A percentile compares a stretch with the other conserved stretches of the same genome.
phyloP scores from a whole-genome alignment of 2,797 vertebrate species.

The Selene dorsalis region DNA sequence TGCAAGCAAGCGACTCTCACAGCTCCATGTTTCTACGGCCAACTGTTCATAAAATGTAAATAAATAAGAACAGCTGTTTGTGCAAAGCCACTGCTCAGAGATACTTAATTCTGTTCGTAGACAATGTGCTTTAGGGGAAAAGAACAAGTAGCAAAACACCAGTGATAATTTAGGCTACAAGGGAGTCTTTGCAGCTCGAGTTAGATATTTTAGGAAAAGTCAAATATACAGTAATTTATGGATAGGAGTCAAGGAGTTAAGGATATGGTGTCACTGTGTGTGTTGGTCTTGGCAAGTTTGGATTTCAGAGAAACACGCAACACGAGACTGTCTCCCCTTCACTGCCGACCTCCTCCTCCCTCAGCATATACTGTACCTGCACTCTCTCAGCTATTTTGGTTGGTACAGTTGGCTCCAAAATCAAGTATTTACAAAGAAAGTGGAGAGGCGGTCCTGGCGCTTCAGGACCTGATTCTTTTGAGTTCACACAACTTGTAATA shows the following conservation, averaged over 20 bases:
- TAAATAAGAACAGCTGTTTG: not conserved
- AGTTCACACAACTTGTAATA: not conserved
- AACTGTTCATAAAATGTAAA: not conserved
- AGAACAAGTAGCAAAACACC: not conserved
- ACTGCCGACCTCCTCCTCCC: not conserved
- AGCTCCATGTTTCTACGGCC: not conserved
- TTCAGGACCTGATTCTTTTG: not conserved
- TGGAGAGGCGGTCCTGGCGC: not conserved
- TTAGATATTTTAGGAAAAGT: slow-evolving; percentile 36
- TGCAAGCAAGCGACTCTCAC: slow-evolving; percentile 25
- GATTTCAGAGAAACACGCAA: slow-evolving; percentile 37
- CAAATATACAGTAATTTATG: slow-evolving; percentile 46
- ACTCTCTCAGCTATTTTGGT: slow-evolving; percentile 13
- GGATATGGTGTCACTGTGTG: slow-evolving; percentile 41
- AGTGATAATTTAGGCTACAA: not conserved
- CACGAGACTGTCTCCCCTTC: slow-evolving; percentile 18
- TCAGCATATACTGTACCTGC: not conserved
- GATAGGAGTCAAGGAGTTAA: not conserved
- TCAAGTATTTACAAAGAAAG: slow-evolving; percentile 10
- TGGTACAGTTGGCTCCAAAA: slow-evolving; percentile 6
- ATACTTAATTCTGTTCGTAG: not conserved
- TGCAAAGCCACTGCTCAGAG: not conserved
- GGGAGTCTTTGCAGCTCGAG: slow-evolving; percentile 10
- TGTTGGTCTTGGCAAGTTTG: slow-evolving; percentile 42
- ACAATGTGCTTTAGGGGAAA: not conserved